Base-by-base conservation (phyloP, 2,113 vertebrate species). In the Arothron firmamentum region DNA sequence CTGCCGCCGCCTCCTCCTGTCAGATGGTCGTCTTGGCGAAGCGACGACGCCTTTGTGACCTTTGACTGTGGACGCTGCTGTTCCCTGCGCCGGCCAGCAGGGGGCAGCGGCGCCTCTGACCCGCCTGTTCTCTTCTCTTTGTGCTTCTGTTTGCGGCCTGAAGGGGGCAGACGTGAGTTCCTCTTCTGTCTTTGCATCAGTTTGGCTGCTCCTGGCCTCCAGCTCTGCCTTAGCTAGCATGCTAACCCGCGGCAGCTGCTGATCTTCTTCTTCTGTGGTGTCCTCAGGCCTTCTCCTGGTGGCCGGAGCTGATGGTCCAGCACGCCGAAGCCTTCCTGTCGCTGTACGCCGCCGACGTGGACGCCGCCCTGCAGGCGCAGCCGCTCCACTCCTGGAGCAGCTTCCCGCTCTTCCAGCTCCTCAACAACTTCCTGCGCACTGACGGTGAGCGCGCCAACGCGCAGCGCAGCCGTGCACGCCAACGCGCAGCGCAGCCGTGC, bases 321-420 rank as follows among this genome's bases (percentile, higher is more conserved):
- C 96, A 98, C 19, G 93, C 94, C 2, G 96, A 98, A 87, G 92
- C 87, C n/a, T 98, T 99, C 70, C 90, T 95, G 90, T 91, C 93
- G 52, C 89, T 98, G n/a, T 99, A 95, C 85, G 91, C 89, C 41
- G 92, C 91, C 25, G 91, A 98, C 77, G 95, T 98, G 95, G 94
- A 97, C 62, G 88, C 89, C 0, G 92, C 90, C 0, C 90, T 98
- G 34, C 92, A 93, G 61, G 89, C 90, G 17, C 96, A 98, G 76
- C 93, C 92, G 0, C 91, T 92, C 0, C 96, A 99, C 79, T 98
- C 94, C 45, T 98, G 97, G 97, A 92, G 94, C 79, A 96, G 93
- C 78, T 98, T 99, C 77, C 96, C 95, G 1, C 92, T 99, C 59
- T 99, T 98, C 83, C 97, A 99, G 73, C 90, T 98, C 43, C 91